Evolutionary conservation across 1,140 invertebrate genomes (phyloP), one percentile per base, ranked within the genome.

Genomic region (Drosophila baimaii): DNA sequence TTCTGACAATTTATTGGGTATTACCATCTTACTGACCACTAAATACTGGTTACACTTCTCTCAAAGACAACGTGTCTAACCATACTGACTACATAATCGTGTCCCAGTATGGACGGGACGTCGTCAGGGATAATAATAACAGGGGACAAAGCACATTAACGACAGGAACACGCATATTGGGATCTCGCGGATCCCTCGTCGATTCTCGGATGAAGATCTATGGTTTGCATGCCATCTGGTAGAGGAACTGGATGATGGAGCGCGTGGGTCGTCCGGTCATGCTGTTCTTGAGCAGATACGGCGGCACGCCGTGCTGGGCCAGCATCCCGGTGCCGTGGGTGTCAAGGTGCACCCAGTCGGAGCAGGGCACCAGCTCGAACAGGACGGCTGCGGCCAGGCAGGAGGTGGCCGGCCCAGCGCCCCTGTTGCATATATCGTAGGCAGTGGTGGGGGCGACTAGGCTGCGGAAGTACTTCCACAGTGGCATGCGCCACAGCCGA

Each of bases 401-500:
- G 0, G 95, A 92, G 27, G 94, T 93, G 21, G 93, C 93, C 10
- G 90, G 79, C 9, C 92, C 92, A 12, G 74, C 83, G 12, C 93
- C 94, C 52, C 93, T 91, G 81, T 95, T 96, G 80, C 94, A 94
- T 3, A 96, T 64, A 90, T 96, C 95, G 52, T 85, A 84, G n/a
- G 90, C 84, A 3, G 2, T 19, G 9, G 13, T 41, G 0, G 78
- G 66, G 21, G 93, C 95, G 37, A 98, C 92, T 84, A 95, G 93
- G 35, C 95, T 94, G 3, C 94, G 94, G 84, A 95, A 98, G 81
- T 95, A 94, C 47, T 95, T 94, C 95, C 96, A 98, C 1, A 98
- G 90, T 0, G 97, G 97, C 93, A 98, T 95, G 80, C 97, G 93
- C 97, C 97, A 98, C 3, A 98, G 93, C 46, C 97, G 93, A 91